Evolutionary conservation across 2,888 invertebrate genomes (phyloP).

Genomic region (Lycophotia porphyrea): DNA sequence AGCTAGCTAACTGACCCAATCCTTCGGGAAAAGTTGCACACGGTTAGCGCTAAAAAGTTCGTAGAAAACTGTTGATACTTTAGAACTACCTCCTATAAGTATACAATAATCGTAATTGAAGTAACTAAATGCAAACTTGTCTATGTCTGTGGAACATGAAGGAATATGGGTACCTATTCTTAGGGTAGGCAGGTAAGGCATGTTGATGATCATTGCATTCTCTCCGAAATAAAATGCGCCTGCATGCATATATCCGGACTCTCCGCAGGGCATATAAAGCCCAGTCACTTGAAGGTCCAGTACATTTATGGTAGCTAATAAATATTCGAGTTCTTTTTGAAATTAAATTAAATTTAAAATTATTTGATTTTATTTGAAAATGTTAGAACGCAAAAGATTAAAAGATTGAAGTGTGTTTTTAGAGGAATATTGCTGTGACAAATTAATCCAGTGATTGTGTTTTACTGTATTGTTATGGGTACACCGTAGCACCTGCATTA

Average conservation of each 20-base stretch:
- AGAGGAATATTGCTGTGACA: too few species aligned
- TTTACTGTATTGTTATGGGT: not conserved
- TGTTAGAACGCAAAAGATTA: not conserved
- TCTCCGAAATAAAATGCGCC: slow-evolving; percentile 4
- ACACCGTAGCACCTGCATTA: not conserved
- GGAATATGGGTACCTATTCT: not conserved
- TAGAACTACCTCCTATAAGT: not conserved
- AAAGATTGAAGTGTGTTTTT: not conserved
- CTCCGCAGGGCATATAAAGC: not conserved
- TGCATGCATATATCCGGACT: not conserved
- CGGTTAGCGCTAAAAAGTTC: not conserved
- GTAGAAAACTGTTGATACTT: not conserved
- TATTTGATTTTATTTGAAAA: slow-evolving; percentile 4
- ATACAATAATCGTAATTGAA: slow-evolving; percentile 1
- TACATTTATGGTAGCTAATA: slow-evolving; percentile 17
- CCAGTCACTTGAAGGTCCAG: not conserved
- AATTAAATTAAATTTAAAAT: too few species aligned
- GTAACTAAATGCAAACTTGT: not conserved
- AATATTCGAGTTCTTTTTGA: not conserved
- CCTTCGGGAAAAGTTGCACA: not conserved
- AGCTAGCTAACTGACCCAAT: not conserved
- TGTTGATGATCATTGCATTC: not conserved
- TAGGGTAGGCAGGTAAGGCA: not conserved
- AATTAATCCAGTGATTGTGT: not conserved
- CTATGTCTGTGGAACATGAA: not conserved